Conservation (phyloP, 2,888 invertebrate species). For the Hybos culiciformis region DNA sequence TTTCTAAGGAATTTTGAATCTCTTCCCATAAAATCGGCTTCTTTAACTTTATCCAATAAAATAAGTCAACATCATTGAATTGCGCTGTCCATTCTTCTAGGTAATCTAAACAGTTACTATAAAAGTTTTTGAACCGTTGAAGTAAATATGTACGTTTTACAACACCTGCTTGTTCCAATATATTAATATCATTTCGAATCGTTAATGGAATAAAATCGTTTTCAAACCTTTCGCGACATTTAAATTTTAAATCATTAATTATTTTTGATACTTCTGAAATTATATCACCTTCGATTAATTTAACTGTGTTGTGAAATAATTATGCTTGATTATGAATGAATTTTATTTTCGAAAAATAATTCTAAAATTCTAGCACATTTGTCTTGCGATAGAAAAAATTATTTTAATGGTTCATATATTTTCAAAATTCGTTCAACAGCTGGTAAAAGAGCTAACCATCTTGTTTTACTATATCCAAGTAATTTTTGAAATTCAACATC, state of each 20-base stretch:
- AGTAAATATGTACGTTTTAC: background rate
- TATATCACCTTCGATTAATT: conserved; percentile 6
- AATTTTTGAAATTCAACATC: conserved; percentile 6
- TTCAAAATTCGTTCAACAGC: conserved; percentile 5
- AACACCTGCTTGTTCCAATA: background rate
- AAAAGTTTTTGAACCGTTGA: background rate
- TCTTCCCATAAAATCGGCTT: background rate
- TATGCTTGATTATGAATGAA: conserved; percentile 7
- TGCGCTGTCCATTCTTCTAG: background rate
- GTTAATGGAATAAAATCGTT: conserved; percentile 2
- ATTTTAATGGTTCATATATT: conserved; percentile 5
- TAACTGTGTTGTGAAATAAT: conserved; percentile 4
- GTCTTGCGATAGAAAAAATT: conserved; percentile 4
- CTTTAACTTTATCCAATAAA: background rate
- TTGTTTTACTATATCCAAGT: conserved; percentile 8
- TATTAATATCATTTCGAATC: background rate
- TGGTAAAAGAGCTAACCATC: conserved; percentile 6
- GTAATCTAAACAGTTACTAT: background rate
- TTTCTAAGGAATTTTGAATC: background rate
- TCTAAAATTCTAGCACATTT: conserved; percentile 5
- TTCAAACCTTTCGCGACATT: conserved; percentile 1
- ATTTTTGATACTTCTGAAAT: conserved; percentile 10
- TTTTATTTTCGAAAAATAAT: conserved; percentile 5
- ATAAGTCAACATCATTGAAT: background rate
- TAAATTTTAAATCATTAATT: conserved; percentile 6